These are phyloP conservation scores for Byasa hedistus DNA, from an alignment of 2,888 invertebrate genomes.

Conservation along the genomic window DNA sequence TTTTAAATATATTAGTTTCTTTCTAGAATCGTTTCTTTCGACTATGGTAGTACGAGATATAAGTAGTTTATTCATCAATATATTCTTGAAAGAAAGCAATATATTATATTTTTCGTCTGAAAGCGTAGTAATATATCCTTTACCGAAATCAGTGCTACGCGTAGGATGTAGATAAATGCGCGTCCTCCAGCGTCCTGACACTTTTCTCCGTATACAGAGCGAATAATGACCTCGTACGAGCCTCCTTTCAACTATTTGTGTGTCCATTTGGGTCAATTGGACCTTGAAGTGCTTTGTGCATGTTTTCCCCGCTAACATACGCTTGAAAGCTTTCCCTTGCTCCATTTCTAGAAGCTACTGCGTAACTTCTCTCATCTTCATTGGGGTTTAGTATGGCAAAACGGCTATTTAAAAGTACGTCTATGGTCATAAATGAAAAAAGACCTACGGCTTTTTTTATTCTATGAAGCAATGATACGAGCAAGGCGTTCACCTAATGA, in stretches of 20 bases:
- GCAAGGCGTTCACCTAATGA: too few species aligned
- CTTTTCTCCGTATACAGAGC: conserved; percentile 67
- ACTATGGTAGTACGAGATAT: too few species aligned
- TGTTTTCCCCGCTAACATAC: conserved; percentile 49
- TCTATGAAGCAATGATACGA: too few species aligned
- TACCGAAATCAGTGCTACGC: conserved; percentile 69
- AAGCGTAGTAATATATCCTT: conserved; percentile 65
- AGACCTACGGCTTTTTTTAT: too few species aligned
- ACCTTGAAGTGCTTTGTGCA: conserved; percentile 67
- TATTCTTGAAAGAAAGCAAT: neutral
- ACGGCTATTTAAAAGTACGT: neutral
- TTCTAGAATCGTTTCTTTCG: too few species aligned
- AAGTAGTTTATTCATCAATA: too few species aligned
- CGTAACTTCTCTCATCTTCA: conserved; percentile 30
- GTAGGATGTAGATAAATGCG: conserved; percentile 76
- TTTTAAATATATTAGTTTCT: too few species aligned
- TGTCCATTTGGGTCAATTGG: conserved; percentile 78
- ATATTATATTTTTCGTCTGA: conserved; percentile 63
- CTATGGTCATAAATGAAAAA: too few species aligned
- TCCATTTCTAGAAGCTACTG: conserved; percentile 38
- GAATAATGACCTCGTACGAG: conserved; percentile 72
- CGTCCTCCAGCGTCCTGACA: conserved; percentile 69
- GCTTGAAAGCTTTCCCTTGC: conserved; percentile 69
- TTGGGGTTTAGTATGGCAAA: conserved; percentile 21
- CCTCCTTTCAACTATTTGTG: conserved; percentile 70